These are phyloP conservation scores for Diglossa cyanea DNA, from an alignment of 2,797 vertebrate species.

Conservation along the genomic window DNA sequence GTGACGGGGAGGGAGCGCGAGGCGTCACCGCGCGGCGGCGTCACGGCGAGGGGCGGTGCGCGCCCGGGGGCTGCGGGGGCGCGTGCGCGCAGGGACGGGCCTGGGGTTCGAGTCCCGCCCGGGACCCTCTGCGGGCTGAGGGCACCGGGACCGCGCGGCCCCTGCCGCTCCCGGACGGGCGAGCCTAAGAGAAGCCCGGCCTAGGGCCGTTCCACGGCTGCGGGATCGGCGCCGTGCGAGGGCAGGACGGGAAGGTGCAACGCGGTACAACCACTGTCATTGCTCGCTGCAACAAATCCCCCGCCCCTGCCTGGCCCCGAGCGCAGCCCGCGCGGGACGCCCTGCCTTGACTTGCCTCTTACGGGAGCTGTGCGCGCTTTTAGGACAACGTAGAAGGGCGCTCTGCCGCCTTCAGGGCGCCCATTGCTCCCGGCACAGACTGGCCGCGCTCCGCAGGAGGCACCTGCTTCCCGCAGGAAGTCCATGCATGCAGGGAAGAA, in stretches of 20 bases:
- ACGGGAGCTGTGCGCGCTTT: too few relatives aligned
- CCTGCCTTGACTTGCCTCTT: accelerated
- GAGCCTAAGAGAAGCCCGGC: accelerated
- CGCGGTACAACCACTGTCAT: accelerated
- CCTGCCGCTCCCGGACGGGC: accelerated
- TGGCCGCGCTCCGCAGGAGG: not conserved
- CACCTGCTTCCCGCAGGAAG: not conserved
- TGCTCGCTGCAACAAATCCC: not conserved
- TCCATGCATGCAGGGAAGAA: not conserved
- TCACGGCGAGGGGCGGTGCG: not conserved
- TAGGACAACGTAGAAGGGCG: accelerated
- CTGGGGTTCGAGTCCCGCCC: not conserved
- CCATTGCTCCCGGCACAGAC: accelerated
- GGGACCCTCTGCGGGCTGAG: too few relatives aligned
- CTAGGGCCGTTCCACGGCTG: accelerated
- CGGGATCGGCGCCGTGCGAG: too few relatives aligned
- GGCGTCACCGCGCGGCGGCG: not conserved
- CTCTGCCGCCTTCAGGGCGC: not conserved
- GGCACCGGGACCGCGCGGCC: accelerated
- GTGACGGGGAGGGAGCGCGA: not conserved
- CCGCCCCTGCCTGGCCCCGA: accelerated
- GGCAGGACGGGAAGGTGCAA: not conserved
- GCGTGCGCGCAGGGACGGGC: not conserved
- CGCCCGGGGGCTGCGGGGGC: not conserved
- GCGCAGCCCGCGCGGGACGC: not conserved